Base-by-base conservation (phyloP, 2,888 invertebrate species). In the Yponomeuta cagnagella region DNA sequence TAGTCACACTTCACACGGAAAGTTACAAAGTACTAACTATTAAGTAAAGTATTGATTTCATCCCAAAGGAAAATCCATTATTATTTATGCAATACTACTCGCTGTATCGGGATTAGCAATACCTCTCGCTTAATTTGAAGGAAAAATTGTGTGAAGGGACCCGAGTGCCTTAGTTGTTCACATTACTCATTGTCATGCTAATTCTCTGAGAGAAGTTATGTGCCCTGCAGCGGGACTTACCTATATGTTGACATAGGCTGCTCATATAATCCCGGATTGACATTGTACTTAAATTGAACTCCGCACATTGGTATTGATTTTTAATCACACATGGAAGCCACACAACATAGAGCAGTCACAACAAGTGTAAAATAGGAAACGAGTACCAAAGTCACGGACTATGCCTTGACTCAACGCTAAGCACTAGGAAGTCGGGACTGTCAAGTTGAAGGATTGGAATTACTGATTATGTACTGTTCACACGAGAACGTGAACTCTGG, bases 381-480 rank as follows among this genome's bases (percentile, higher is more conserved):
- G 30, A 68, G 76, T 74, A 79, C 80, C 81, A 87, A 88, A 84
- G 90, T 90, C 90, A 90, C 89, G 90, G 88, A 82, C 78, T 48
- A 58, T 52, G 10, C 48, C 67, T 9, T 43, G 37, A 33, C 15
- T 67, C n/a, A 43, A 67, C 4, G 43, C 12, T 67, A 67, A 67
- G 64, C 31, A 23, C 64, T 64, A 64, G 67, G 67, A 67, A 67
- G 67, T 67, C 43, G 30, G 37, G 43, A 5, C 37, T 70, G 72
- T 33, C 66, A 67, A 69, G 69, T 73, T 67, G 63, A 70, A 65
- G 70, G 70, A 68, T 72, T 33, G 65, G 31, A 33, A 63, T 63
- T 30, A 30, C 30, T 64, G 30, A 64, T 63, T 6, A 23, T 23
- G 23, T 23, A 23, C 63, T 68, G 64, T 65, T 23, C 65, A 37